phyloP scores from a whole-genome alignment of 2,888 invertebrate species.

The Glyphotaelius pellucidus region DNA sequence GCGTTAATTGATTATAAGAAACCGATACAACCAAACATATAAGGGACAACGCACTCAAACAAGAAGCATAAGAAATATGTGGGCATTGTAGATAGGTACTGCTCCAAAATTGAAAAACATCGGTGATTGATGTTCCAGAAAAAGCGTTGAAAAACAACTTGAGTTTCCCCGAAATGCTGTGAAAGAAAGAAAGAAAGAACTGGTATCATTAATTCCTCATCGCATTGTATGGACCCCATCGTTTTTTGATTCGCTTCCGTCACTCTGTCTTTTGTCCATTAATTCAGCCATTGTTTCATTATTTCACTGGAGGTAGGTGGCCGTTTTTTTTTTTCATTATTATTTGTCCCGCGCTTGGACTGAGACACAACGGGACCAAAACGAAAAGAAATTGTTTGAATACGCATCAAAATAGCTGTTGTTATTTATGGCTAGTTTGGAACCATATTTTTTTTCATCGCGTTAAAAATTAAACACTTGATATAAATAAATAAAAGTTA shows the following conservation, averaged over 20 bases:
- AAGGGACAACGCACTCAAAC: background rate
- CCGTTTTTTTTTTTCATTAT: background rate
- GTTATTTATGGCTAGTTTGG: background rate
- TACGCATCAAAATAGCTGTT: background rate
- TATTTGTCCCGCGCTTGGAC: background rate
- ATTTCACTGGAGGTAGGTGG: background rate
- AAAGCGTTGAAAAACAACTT: background rate
- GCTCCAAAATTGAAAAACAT: background rate
- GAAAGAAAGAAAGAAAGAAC: background rate
- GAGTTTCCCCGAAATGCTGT: background rate
- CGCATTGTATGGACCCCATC: background rate
- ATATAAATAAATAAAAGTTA: too few relatives aligned
- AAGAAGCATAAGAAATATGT: background rate
- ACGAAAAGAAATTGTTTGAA: background rate
- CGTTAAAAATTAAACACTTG: too few relatives aligned
- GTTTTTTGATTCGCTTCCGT: conserved; percentile 2
- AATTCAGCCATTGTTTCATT: background rate
- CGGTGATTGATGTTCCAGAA: background rate
- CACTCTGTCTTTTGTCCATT: background rate
- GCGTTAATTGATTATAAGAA: background rate
- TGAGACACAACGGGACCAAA: background rate
- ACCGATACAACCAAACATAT: background rate
- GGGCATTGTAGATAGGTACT: background rate
- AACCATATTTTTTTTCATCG: too few relatives aligned
- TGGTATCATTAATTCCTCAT: conserved; percentile 2